These are phyloP conservation scores for Peromyscus attwateri DNA, from an alignment of 2,797 vertebrate species.

Conservation along the genomic window DNA sequence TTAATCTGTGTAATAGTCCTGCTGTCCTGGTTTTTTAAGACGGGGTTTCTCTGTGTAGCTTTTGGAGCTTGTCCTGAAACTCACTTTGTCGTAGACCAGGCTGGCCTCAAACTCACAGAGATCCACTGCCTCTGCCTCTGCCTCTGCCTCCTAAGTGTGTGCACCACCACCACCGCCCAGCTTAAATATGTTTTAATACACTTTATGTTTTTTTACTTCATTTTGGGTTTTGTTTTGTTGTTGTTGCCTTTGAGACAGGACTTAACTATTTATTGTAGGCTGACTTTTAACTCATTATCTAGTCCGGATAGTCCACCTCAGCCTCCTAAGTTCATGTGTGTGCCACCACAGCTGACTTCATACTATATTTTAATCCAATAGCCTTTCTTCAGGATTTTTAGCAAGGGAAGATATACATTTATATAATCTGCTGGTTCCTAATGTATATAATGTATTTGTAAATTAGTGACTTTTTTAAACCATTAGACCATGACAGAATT, in stretches of 20 bases:
- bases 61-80: not conserved
- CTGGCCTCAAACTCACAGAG: not conserved
- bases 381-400: conserved; percentile 6
- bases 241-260: not conserved
- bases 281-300: not conserved
- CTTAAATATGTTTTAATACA: not conserved
- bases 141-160: not conserved
- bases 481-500: conserved; percentile 4
- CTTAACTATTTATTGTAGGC: not conserved
- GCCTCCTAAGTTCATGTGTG: not conserved
- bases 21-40: not conserved
- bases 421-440: not conserved
- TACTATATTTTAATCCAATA: conserved; percentile 42
- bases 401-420: conserved; percentile 2
- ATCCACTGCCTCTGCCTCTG: too few relatives aligned
- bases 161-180: not conserved
- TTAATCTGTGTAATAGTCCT: too few relatives aligned
- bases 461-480: not conserved
- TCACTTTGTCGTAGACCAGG: not conserved
- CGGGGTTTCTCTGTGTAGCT: not conserved
- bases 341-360: not conserved
- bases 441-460: not conserved
- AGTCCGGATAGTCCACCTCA: not conserved
- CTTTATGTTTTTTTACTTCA: not conserved
- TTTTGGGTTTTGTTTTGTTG: not conserved